phyloP scores from a whole-genome alignment of 2,888 invertebrate genomes.

The Thymelicus sylvestris region DNA sequence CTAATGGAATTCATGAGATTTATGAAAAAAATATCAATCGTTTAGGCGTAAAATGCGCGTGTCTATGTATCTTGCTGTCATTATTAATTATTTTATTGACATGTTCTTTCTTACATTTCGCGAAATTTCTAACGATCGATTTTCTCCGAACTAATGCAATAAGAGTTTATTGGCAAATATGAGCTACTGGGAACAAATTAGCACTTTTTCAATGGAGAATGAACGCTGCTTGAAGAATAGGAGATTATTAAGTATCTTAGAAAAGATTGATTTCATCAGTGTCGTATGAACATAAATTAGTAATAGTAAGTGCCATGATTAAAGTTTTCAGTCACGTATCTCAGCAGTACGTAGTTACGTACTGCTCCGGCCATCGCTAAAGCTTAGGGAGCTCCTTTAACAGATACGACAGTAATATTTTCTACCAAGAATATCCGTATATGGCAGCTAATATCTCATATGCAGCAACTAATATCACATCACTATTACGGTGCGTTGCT shows the following conservation, averaged over 20 bases:
- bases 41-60: conserved; percentile 13
- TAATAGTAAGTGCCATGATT: conserved; percentile 1
- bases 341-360: conserved; percentile 1
- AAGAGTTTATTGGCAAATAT: conserved; percentile 4
- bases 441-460: conserved; percentile 29
- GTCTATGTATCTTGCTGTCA: not conserved
- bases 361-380: conserved; percentile 21
- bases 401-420: conserved; percentile 26
- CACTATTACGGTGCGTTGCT: conserved; percentile 18
- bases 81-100: not conserved
- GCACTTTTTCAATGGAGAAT: conserved; percentile 8
- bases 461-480: conserved; percentile 20
- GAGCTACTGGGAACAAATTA: not conserved
- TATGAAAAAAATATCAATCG: conserved; percentile 14
- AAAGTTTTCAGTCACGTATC: conserved; percentile 25
- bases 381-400: conserved; percentile 13
- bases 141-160: conserved; percentile 21
- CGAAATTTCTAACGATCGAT: not conserved
- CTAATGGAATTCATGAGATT: conserved; percentile 26
- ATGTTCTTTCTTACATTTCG: not conserved
- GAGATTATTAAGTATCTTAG: not conserved
- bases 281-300: conserved; percentile 13
- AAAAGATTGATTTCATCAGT: not conserved
- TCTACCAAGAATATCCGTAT: conserved; percentile 28
- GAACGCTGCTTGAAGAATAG: not conserved